Evolutionary conservation across 2,797 vertebrate species (phyloP).

Genomic region (Sebastes variabilis): DNA sequence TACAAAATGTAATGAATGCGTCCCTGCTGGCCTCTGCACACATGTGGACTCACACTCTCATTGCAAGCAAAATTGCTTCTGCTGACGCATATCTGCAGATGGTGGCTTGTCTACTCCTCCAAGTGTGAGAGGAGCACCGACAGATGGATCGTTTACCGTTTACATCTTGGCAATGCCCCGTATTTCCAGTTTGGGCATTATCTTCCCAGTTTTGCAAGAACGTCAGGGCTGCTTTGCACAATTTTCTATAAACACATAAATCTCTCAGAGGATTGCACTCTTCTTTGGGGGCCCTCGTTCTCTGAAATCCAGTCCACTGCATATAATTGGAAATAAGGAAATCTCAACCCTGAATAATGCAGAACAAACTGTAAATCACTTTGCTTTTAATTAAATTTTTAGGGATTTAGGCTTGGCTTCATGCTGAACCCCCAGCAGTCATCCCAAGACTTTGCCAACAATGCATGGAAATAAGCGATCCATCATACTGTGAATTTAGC

Average conservation of each 20-base stretch:
- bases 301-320: slow-evolving; percentile 41
- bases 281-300: slow-evolving; percentile 44
- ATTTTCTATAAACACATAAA: slow-evolving; percentile 60
- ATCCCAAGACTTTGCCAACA: slow-evolving; percentile 40
- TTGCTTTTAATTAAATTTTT: slow-evolving; percentile 57
- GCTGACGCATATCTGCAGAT: slow-evolving; percentile 65
- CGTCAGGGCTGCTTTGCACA: slow-evolving; percentile 47
- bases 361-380: slow-evolving; percentile 49
- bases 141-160: slow-evolving; percentile 77
- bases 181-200: slow-evolving; percentile 59
- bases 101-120: slow-evolving; percentile 49
- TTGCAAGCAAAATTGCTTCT: slow-evolving; percentile 17
- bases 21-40: slow-evolving; percentile 6
- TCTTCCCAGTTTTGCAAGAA: slow-evolving; percentile 54
- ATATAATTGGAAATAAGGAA: slow-evolving; percentile 59
- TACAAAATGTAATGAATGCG: neutral
- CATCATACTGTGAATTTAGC: slow-evolving; percentile 12
- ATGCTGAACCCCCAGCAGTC: slow-evolving; percentile 23
- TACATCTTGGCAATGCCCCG: slow-evolving; percentile 70
- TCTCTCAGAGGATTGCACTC: slow-evolving; percentile 45
- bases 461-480: slow-evolving; percentile 34
- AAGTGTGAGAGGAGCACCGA: slow-evolving; percentile 54
- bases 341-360: slow-evolving; percentile 45
- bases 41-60: slow-evolving; percentile 7
- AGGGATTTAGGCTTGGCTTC: slow-evolving; percentile 40